Base-by-base conservation (phyloP, 2,888 invertebrate species). In the Troglohyphantes excavatus region DNA sequence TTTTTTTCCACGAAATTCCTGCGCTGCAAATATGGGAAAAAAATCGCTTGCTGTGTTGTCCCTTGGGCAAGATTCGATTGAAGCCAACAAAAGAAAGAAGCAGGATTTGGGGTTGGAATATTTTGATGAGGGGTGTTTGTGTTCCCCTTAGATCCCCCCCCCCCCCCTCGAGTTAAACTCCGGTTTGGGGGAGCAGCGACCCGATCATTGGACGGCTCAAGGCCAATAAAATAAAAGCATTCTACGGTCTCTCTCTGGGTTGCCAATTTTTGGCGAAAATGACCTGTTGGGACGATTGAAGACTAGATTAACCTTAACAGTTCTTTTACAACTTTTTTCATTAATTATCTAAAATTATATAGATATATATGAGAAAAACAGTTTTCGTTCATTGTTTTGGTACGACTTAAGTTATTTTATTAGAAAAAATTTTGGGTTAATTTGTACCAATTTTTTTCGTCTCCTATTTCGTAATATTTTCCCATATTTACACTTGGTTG, bases 141-240 rank as follows among this genome's bases (percentile, higher is more conserved):
- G 11, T 29, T 43, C 75, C 65, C 75, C n/a, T 59, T 23, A n/a
- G 53, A 33, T 43, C 39, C 6, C 17, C 21, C 13, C 63, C 78
- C 78, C 33, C 53, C 53, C 17, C n/a, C 5, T 53, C 23, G 29
- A 61, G 59, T 21, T 11, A 3, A 70, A 21, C 53, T 46, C 39
- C 13, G 29, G 19, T 27, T 29, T 39, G 29, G 53, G 21, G 65
- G 43, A 27, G 65, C 65, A 73, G 13, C 73, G 76, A 85, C 76
- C 76, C 76, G n/a, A 27, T 59, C 63, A 85, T 85, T 85, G 85
- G 68, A 65, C 33, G 23, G 67, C 67, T 63, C 39, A 68, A 67
- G 67, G 59, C 85, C 85, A 85, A 85, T 85, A 85, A 85, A 85
- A 85, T 27, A 63, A 76, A 76, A 67, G 75, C 84, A 65, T 75